phyloP scores from a whole-genome alignment of 2,113 vertebrate genomes.

The Podilymbus podiceps region DNA sequence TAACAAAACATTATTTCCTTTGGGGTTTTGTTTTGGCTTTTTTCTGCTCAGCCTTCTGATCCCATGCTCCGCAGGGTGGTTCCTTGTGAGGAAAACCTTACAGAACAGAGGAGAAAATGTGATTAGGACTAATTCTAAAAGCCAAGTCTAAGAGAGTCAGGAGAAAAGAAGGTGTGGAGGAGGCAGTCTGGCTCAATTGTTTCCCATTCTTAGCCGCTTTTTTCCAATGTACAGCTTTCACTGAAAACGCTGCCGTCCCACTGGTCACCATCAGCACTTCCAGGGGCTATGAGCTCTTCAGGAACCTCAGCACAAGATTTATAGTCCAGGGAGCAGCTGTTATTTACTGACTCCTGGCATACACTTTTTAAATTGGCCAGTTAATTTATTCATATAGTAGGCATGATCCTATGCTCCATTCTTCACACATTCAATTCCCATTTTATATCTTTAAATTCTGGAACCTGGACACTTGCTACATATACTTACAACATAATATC shows the following conservation, averaged over 20 bases:
- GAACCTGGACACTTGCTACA: neutral
- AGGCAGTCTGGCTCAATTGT: neutral
- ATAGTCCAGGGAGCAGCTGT: neutral
- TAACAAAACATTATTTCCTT: neutral
- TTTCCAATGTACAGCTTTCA: neutral
- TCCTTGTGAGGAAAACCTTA: neutral
- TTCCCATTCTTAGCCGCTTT: neutral
- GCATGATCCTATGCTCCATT: neutral
- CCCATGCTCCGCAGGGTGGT: accelerated
- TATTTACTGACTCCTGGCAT: neutral
- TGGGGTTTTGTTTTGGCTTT: neutral
- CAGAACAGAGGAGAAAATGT: neutral
- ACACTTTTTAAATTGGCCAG: neutral
- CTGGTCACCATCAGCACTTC: neutral
- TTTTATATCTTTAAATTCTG: neutral
- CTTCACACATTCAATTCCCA: neutral
- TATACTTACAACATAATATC: neutral
- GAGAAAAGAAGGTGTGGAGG: neutral
- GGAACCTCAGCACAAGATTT: neutral
- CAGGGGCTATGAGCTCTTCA: neutral
- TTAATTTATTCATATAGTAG: neutral
- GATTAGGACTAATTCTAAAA: neutral
- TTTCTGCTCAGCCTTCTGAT: neutral
- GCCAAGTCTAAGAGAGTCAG: neutral
- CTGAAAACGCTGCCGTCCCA: accelerated